Conservation (phyloP, 2,888 invertebrate species). For the Thereva unica region DNA sequence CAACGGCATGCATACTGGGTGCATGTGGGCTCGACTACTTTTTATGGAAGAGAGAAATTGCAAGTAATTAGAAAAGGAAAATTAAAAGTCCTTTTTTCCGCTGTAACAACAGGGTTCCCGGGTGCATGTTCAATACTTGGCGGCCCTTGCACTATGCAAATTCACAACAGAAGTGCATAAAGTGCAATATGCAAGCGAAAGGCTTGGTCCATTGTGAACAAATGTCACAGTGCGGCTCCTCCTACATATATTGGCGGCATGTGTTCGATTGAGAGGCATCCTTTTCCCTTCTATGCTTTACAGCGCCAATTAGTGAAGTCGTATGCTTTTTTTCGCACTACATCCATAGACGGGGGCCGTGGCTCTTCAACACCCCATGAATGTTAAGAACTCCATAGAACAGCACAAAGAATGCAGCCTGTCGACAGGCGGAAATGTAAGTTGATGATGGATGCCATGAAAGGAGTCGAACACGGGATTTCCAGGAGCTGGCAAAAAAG, state of each 20-base stretch:
- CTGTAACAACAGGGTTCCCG: background rate
- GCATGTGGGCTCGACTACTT: background rate
- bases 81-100: conserved; percentile 39
- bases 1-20: conserved; percentile 17
- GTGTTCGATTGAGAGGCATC: conserved; percentile 40
- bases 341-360: background rate
- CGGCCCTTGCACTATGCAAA: conserved; percentile 15
- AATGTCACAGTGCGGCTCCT: conserved; percentile 30
- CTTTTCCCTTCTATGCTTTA: conserved; percentile 13
- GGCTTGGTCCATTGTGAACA: conserved; percentile 32
- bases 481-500: no score
- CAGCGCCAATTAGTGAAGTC: conserved; percentile 28
- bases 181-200: conserved; percentile 5
- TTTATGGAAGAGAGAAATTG: conserved; percentile 29
- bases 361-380: conserved; percentile 11
- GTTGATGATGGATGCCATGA: no score
- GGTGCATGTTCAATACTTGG: conserved; percentile 4
- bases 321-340: conserved; percentile 3
- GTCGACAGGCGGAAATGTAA: background rate
- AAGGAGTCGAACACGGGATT: no score
- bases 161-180: conserved; percentile 23
- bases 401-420: no score
- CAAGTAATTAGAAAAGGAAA: conserved; percentile 42
- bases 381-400: background rate
- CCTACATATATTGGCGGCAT: conserved; percentile 29